Base-by-base conservation (phyloP, 2,797 vertebrate genomes). In the Sciurus vulgaris region DNA sequence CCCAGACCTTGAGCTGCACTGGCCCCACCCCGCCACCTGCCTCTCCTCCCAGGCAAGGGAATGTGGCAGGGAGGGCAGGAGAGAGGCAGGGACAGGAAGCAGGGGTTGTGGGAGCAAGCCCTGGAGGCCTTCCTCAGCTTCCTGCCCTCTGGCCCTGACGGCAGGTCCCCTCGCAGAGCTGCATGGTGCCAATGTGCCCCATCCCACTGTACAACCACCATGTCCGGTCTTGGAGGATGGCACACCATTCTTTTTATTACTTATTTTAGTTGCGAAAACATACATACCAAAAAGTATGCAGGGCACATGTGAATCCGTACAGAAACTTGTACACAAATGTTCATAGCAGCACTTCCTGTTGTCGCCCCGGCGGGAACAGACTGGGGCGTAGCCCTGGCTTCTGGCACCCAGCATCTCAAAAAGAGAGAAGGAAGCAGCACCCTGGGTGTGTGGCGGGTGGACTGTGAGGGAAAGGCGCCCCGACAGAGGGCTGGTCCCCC, bases 11-110 rank as follows among this genome's bases (percentile, higher is more conserved):
- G 1, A 0, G 38, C 82, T 6, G 41, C 2, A 11, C 56, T 7
- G 49, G 44, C 70, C 51, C 72, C 72, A 33, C 73, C 18, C 61
- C 5, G 30, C 59, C 94, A 82, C 81, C 95, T 92, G 83, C 47
- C 17, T 26, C 30, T 22, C 47, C 49, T 92, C 90, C 61, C 86
- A 86, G 92, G 35, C 77, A 59, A 7, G 56, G 7, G 22, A 7
- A 1, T 3, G 10, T 6, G 17, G 30, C 1, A 18, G 56, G 18
- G 26, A 26, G 22, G 22, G 11, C 6, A 26, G 18, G 59, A 28
- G 35, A 18, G 33, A 35, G 41, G 44, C 9, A 13, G 44, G 10
- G 1, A 0, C 2, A n/a, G 3, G 18, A 3, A n/a, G 61, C 22
- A 28, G 93, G n/a, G 38, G 35, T 7, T n/a, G 15, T 12, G 30